Base-by-base conservation (phyloP, 1,140 invertebrate genomes). In the Apolygus lucorum region DNA sequence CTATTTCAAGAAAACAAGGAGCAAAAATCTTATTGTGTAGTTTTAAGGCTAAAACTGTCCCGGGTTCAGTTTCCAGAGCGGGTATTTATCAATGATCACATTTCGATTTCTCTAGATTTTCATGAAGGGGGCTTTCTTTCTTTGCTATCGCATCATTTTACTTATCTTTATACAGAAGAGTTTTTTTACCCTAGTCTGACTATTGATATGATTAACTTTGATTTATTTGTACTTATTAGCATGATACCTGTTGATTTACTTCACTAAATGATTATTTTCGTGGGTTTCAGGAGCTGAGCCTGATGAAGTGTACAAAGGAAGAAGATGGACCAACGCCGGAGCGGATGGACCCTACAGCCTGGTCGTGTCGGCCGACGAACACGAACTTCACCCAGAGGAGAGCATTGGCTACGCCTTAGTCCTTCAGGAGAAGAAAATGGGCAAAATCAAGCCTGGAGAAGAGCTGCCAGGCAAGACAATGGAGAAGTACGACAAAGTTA, bases 401-500 rank as follows among this genome's bases (percentile, higher is more conserved):
- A 68, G 28, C 22, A 29, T 64, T 34, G 54, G 42, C 63, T 14
- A 29, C 64, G 24, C 71, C 63, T 8, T 22, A n/a, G 22, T 29
- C 4, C 52, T 62, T 34, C 71, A 52, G 42, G 29, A 59, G 68
- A 69, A 59, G 26, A 63, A 65, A 63, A 8, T 13, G 22, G 2
- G 17, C 62, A 62, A 42, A 2, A 28, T 25, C 54, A 67, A 49
- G 28, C 8, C 11, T 13, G 52, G 13, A 25, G 25, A 68, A 29
- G 52, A 68, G 17, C 59, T 26, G 62, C 52, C 52, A 11, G 27
- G 21, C 14, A 54, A 68, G 28, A 59, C 13, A 28, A 22, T 27
- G 52, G 69, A 67, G 2, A 67, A 70, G 22, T 64, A 71, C 27
- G 70, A 71, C 21, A 71, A 71, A 29, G 65, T 59, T 27, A 69